Evolutionary conservation across 1,140 invertebrate genomes (phyloP), one percentile per base, ranked within the genome.

Genomic region (Ips typographus): DNA sequence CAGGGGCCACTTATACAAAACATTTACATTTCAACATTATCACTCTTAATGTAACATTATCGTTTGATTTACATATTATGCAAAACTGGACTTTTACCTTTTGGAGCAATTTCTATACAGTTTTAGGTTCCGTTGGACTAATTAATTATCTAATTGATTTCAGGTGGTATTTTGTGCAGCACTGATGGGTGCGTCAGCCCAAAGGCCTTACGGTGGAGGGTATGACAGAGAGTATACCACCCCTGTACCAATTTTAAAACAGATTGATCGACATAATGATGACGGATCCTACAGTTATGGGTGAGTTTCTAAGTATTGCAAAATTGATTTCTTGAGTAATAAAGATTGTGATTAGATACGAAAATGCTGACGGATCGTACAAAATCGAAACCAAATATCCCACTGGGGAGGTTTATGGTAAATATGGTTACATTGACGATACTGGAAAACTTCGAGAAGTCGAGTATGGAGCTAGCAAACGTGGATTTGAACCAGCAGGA

Each of bases 341-440:
- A 1, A 55, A 36, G n/a, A 36, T 55, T 37, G 6, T 55, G 2
- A 5, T 37, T 38, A 66, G 69, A 22, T 96, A 94, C 78, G 93
- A 95, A 80, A 91, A 86, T 0, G 94, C 91, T 0, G 93, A 95
- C 77, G 94, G 94, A n/a, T 90, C 91, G 40, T 95, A 93, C 83
- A 95, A 95, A 80, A 94, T 95, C 67, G 94, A 96, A 79, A 94
- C 91, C 1, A 94, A 93, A 78, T 91, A 91, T 72, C 85, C 90
- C 0, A 90, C 86, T 38, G 91, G 92, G 0, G 91, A 93, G 75
- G 90, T 94, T 2, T 90, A 89, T 47, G 93, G 93, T 55, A 91
- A 93, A 78, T 90, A 92, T 75, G 88, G 91, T 36, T 94, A 94
- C 78, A 85, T 93, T 0, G 93, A 94, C 72, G 91, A 92, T 72